Conservation (phyloP, 2,888 invertebrate species). For the Noctua comes region DNA sequence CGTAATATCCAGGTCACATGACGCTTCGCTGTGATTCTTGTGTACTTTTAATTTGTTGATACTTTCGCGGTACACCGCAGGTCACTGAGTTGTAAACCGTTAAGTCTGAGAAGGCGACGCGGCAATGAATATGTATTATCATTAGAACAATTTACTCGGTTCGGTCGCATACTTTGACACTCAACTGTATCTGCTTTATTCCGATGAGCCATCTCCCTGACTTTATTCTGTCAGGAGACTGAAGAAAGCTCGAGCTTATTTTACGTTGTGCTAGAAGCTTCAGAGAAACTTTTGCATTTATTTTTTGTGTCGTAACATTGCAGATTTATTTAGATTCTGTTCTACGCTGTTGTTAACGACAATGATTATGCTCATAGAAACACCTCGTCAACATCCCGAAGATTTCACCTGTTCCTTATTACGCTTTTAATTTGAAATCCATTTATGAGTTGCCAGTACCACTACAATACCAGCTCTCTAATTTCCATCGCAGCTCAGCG, state of each 20-base stretch:
- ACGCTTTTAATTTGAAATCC: neutral
- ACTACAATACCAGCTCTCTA: neutral
- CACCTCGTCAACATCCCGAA: neutral
- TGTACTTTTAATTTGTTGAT: conserved; percentile 55
- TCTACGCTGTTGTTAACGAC: neutral
- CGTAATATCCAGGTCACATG: conserved; percentile 36
- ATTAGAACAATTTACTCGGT: conserved; percentile 72
- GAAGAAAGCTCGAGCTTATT: neutral
- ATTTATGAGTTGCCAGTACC: neutral
- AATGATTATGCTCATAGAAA: neutral
- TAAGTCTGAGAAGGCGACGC: conserved; percentile 70
- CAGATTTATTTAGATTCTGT: neutral
- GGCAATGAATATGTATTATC: conserved; percentile 72
- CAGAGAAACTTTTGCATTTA: neutral
- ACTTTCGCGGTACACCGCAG: conserved; percentile 57
- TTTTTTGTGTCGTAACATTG: neutral
- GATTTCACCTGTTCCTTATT: neutral
- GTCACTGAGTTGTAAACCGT: conserved; percentile 68
- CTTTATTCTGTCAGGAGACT: conserved; percentile 18
- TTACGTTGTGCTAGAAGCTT: conserved; percentile 2
- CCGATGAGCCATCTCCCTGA: conserved; percentile 29
- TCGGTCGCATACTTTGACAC: conserved; percentile 66
- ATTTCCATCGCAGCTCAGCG: neutral
- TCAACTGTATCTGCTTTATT: conserved; percentile 65
- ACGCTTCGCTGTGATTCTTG: conserved; percentile 28